Base-by-base conservation (phyloP, 1,140 invertebrate species). In the Ephestia elutella region DNA sequence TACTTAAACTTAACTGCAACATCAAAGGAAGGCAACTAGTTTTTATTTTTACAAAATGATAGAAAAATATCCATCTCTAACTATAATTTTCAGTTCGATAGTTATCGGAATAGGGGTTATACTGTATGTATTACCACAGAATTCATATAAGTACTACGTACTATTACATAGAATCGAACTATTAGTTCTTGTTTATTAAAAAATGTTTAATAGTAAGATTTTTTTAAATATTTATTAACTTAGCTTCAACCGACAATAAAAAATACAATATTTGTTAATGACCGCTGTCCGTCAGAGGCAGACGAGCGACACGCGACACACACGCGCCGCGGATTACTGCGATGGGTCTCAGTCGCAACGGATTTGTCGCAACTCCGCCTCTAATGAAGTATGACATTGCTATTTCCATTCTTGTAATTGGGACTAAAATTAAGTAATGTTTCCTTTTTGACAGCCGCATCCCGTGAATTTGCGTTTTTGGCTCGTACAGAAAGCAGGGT, bases 371-470 rank as follows among this genome's bases (percentile, higher is more conserved):
- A 65, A 21, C 49, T 44, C 35, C 2, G 15, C 15, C 50, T 19
- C 44, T 74, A 71, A 74, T 69, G 71, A 74, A 60, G 49, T 69
- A 61, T 74, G 71, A 74, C 69, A 68, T 65, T 62, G 69, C 68
- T 67, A 64, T 64, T 71, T 48, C 20, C n/a, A 51, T 15, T 4
- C 5, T 44, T 51, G 57, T 56, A 32, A 63, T 49, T 25, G 51
- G 51, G 9, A 54, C 38, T 44, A 2, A 44, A 15, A 44, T 44
- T 44, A 44, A 44, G 38, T 44, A 44, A 44, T 44, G n/a, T 44
- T 44, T 44, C 38, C 13, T 44, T 15, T 17, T 44, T 44, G 38
- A 44, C 38, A 15, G 10, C 15, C 0, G 38, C n/a, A 3, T 44
- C 38, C 38, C 38, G 38, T 44, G 38, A 44, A n/a, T 15, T 44